These are phyloP conservation scores for Typhlichthys subterraneus DNA, from an alignment of 2,797 vertebrate species.

Conservation along the genomic window DNA sequence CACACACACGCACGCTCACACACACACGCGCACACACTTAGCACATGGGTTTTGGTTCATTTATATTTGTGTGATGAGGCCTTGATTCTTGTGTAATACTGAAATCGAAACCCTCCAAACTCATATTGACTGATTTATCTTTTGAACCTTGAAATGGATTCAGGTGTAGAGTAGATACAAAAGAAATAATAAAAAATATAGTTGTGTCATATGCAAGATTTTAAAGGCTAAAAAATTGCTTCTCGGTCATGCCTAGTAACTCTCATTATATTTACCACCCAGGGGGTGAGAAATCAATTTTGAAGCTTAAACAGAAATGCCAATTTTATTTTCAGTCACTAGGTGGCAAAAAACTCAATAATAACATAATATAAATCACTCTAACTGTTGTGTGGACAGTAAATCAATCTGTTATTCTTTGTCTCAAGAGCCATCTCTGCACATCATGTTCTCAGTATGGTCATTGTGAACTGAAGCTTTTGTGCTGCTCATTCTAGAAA, in stretches of 20 bases:
- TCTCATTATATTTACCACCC: conserved; percentile 78
- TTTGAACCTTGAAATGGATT: conserved; percentile 63
- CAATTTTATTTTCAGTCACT: conserved; percentile 55
- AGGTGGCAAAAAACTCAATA: conserved; percentile 29
- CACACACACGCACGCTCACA: background rate
- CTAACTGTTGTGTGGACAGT: conserved; percentile 47
- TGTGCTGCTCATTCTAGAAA: no score
- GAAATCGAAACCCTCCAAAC: conserved; percentile 54
- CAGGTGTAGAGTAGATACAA: conserved; percentile 31
- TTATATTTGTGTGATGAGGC: conserved; percentile 77
- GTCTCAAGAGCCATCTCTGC: conserved; percentile 16
- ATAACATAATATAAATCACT: conserved; percentile 43
- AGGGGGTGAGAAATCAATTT: conserved; percentile 76
- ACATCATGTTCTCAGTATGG: conserved; percentile 8
- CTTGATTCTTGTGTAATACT: conserved; percentile 49
- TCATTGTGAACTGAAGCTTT: no score
- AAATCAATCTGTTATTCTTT: conserved; percentile 55
- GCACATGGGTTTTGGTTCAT: conserved; percentile 72
- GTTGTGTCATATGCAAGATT: conserved; percentile 65
- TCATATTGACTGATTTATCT: conserved; percentile 61
- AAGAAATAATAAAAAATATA: conserved; percentile 43
- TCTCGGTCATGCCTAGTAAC: conserved; percentile 76
- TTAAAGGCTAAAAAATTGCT: conserved; percentile 73
- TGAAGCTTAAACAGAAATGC: conserved; percentile 70
- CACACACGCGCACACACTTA: conserved; percentile 21